Base-by-base conservation (phyloP, 2,797 vertebrate genomes). In the Pseudomugil tenellus region DNA sequence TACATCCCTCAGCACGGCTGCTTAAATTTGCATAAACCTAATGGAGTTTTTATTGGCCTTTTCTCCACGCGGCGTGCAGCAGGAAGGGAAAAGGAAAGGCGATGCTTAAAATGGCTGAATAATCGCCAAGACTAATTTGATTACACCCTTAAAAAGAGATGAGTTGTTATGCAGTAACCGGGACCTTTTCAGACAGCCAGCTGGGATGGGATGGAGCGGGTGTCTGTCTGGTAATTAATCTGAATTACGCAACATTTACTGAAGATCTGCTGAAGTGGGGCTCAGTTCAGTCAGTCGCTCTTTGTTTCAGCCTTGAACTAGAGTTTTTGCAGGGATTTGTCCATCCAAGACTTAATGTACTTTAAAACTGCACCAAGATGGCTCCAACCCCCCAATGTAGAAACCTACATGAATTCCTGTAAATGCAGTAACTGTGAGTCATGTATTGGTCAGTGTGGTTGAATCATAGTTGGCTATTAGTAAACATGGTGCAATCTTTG, bases 1-100 rank as follows among this genome's bases (percentile, higher is more conserved):
- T 87, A 83, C 79, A 80, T 88, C 87, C 85, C 60, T 84, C 61
- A 32, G 89, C 84, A 54, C 8, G 55, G 66, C 72, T 31, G 74
- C 85, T 72, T 51, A 51, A 41, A 94, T 95, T 93, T 89, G 87
- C 92, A 94, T 94, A 89, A 91, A 92, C 81, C 85, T 87, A 93
- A 94, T 93, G 80, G 90, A 65, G 77, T 87, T 94, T 92, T 92
- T 91, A 92, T 91, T 91, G 88, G 82, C 63, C 85, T 80, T 84
- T 91, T 87, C 84, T 85, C 76, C 78, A 63, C 5, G 76, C 87
- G 59, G 79, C 23, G 67, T 77, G 67, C 65, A 57, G 83, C 77
- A 88, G 75, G 88, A 89, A 86, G 76, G 74, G 41, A 70, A 84
- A 72, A 67, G 64, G 74, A 64, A 17, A 70, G 73, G 87, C 77